These are phyloP conservation scores for Mantis religiosa DNA, from an alignment of 2,888 invertebrate species.

Conservation along the genomic window DNA sequence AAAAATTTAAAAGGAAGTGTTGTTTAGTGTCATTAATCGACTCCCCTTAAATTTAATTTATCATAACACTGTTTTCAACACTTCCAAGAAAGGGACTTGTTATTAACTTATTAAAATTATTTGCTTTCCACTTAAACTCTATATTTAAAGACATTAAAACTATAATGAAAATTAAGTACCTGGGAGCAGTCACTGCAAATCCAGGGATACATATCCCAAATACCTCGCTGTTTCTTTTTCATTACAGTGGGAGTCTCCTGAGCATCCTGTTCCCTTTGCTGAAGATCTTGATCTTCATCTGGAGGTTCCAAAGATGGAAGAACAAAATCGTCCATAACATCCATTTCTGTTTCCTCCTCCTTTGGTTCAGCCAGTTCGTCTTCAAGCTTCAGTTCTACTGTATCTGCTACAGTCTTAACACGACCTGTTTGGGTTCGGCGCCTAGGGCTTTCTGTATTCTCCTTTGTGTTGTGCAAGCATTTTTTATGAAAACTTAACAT, in stretches of 20 bases:
- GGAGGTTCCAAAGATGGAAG: background rate
- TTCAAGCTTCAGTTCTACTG: background rate
- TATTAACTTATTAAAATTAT: no score
- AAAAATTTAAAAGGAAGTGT: no score
- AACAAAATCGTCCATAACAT: background rate
- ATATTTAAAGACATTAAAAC: background rate
- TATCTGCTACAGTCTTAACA: background rate
- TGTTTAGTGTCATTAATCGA: no score
- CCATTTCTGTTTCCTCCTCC: background rate
- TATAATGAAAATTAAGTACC: conserved; percentile 17
- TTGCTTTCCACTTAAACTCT: background rate
- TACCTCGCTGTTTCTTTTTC: conserved; percentile 24
- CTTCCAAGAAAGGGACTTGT: no score
- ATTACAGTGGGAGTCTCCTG: conserved; percentile 10
- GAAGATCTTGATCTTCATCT: conserved; percentile 12
- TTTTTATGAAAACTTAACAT: background rate
- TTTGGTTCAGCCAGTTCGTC: background rate
- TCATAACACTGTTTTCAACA: no score
- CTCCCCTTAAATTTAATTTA: no score
- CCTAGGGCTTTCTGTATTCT: background rate
- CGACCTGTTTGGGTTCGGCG: background rate
- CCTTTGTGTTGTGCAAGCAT: background rate
- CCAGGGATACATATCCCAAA: conserved; percentile 33
- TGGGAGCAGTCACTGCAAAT: conserved; percentile 36
- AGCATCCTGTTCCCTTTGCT: conserved; percentile 17